Evolutionary conservation across 2,797 vertebrate genomes (phyloP), one percentile per base, ranked within the genome.

Genomic region (Malacoctenus gilli): DNA sequence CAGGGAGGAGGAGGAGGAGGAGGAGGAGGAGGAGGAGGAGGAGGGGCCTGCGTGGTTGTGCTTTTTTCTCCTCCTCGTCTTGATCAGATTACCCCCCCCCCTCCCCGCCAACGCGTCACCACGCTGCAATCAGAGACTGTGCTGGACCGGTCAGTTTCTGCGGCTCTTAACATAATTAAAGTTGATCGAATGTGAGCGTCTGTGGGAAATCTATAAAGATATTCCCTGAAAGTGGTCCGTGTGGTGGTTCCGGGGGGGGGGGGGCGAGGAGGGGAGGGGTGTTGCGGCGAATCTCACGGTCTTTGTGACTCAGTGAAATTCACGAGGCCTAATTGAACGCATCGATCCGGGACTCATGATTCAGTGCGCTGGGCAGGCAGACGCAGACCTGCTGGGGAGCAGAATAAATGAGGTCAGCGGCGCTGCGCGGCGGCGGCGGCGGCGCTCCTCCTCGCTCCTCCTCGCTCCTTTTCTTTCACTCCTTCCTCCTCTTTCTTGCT

Each of bases 91-190:
- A 47, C 65, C 62, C n/a, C 11, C 18, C 12, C 35, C 11, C 38
- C 22, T 36, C 44, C 23, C 20, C 41, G 20, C 48, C 28, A 60
- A 36, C 41, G 5, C 12, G 20, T 41, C 37, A 59, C 71, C 51
- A 16, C 61, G 47, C 6, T 40, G 19, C 50, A 28, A 49, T 59
- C 54, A 48, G 16, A 36, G 50, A 4, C 30, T 18, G 30, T 49
- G 34, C 14, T 21, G 51, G 15, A 4, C 23, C 6, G 20, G 28
- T 55, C 40, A 28, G 53, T 59, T 6, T 2, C 20, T 47, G 18
- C 54, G 34, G 18, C 77, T 75, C 70, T 84, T 67, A 61, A 48
- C 36, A 58, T 82, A 75, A 86, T 84, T 73, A 66, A 68, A 82
- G 13, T 47, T 48, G 38, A 22, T 66, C 68, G 68, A 14, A 70